Conservation (phyloP, 2,113 vertebrate species). For the Microtus montanus region DNA sequence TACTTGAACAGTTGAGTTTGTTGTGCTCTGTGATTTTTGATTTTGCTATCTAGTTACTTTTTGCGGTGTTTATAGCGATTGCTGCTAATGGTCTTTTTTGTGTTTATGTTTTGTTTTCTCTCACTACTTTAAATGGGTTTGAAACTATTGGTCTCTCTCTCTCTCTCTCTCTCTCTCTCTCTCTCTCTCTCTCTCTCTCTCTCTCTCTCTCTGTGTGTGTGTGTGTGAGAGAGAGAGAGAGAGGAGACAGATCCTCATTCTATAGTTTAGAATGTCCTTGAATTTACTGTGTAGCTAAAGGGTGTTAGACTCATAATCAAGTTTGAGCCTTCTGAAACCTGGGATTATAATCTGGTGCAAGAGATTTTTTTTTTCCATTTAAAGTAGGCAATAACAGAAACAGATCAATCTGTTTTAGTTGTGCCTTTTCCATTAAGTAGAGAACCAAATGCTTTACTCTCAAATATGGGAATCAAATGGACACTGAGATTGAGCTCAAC, state of each 20-base stretch:
- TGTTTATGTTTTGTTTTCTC: neutral
- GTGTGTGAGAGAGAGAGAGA: too few relatives aligned
- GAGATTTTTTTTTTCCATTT: neutral
- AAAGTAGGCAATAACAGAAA: neutral
- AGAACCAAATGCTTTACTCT: neutral
- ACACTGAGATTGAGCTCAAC: neutral
- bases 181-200: neutral
- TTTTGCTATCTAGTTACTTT: neutral
- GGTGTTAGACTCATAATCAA: neutral
- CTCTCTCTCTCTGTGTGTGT: too few relatives aligned
- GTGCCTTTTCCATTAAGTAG: neutral
- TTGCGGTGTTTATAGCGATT: neutral
- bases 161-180: neutral
- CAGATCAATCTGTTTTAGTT: neutral
- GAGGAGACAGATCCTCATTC: too few relatives aligned
- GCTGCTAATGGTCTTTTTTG: neutral
- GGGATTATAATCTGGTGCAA: neutral
- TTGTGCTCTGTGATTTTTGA: neutral
- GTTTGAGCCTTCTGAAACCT: neutral
- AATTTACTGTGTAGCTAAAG: too few relatives aligned
- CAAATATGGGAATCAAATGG: neutral
- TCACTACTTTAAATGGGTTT: neutral
- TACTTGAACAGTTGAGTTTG: neutral
- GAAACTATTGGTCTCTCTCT: neutral
- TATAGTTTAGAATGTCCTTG: too few relatives aligned